Evolutionary conservation across 2,113 vertebrate species (phyloP).

Genomic region (Protobothrops flavoviridis): DNA sequence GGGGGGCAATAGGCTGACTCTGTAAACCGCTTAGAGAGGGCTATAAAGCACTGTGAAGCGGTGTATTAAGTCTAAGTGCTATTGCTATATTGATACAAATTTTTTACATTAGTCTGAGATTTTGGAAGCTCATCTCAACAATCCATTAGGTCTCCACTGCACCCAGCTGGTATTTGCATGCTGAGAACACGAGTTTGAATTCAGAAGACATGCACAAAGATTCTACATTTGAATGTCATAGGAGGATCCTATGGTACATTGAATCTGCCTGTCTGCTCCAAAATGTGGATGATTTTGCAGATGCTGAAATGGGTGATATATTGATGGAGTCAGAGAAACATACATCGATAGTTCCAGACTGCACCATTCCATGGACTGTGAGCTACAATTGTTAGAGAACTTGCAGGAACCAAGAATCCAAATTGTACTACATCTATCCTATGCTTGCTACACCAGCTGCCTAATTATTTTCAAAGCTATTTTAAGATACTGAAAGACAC

Average conservation of each 20-base stretch:
- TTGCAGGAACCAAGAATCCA: background rate
- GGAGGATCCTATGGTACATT: background rate
- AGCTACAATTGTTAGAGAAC: background rate
- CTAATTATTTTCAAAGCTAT: background rate
- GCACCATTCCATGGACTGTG: background rate
- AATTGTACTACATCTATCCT: background rate
- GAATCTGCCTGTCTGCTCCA: background rate
- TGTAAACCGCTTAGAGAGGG: background rate
- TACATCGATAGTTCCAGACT: background rate
- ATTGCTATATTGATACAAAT: background rate
- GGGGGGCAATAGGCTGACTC: background rate
- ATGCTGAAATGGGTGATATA: background rate
- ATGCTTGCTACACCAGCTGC: background rate
- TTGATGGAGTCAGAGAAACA: background rate
- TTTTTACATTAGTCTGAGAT: background rate
- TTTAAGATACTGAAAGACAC: background rate
- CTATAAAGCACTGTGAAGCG: background rate
- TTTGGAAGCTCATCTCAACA: background rate
- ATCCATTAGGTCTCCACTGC: background rate
- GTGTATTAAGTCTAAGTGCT: background rate
- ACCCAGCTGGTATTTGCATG: background rate
- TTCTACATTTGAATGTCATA: background rate
- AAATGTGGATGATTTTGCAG: background rate
- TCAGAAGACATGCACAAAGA: background rate
- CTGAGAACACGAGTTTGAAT: background rate